Conservation (phyloP, 2,113 vertebrate genomes). For the Gallinago paraguaiae region DNA sequence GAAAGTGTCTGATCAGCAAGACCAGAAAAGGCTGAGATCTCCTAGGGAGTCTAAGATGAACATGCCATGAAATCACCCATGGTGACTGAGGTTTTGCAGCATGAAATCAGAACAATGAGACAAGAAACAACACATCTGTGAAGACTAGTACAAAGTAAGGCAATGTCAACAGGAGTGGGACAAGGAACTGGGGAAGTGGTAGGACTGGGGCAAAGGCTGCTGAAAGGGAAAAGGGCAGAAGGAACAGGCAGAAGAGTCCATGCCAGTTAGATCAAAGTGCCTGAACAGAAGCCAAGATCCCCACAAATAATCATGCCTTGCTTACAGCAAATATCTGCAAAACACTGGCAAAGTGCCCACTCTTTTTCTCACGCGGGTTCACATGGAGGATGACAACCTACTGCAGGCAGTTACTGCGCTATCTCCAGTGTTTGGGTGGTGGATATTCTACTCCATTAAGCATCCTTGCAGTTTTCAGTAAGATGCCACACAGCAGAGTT, state of each 20-base stretch:
- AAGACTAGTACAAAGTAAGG: not conserved
- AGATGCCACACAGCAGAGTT: not conserved
- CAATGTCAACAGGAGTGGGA: not conserved
- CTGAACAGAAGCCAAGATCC: not conserved
- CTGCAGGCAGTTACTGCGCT: not conserved
- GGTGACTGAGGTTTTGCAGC: not conserved
- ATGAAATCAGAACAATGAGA: not conserved
- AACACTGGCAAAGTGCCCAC: conserved; percentile 6
- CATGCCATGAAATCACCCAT: not conserved
- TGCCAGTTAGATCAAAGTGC: not conserved
- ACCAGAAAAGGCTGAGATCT: not conserved
- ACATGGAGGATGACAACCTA: not conserved
- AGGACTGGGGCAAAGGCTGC: not conserved
- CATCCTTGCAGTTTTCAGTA: not conserved
- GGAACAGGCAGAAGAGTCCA: not conserved
- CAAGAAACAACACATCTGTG: not conserved
- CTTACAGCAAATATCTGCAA: conserved; percentile 15
- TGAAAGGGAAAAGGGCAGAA: not conserved
- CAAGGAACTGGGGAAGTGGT: not conserved
- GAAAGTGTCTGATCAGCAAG: not conserved
- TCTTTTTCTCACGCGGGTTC: not conserved
- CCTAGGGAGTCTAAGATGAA: not conserved
- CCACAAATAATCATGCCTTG: not conserved
- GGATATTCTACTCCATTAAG: not conserved
- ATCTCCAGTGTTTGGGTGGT: not conserved